Evolutionary conservation across 1,140 invertebrate genomes (phyloP).

Genomic region (Brachionus sp.): DNA sequence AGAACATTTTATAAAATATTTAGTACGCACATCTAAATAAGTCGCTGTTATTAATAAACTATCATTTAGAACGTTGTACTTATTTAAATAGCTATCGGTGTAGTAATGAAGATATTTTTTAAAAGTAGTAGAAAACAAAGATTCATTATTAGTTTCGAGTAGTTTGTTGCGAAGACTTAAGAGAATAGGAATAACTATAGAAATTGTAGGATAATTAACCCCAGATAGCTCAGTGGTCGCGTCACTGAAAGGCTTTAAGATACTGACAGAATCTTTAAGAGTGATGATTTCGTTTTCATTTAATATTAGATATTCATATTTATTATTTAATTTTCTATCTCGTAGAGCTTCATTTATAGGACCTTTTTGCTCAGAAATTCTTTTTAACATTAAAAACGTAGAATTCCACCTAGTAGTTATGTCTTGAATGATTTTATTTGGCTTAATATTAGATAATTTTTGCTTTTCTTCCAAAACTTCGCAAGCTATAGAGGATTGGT

Average conservation of each 20-base stretch:
- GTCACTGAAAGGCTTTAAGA: not conserved
- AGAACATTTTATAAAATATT: slow-evolving; percentile 3
- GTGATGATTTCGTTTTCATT: not conserved
- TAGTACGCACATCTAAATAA: not conserved
- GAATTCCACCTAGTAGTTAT: too few species aligned
- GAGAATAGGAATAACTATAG: not conserved
- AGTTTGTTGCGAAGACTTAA: not conserved
- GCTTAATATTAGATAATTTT: too few species aligned
- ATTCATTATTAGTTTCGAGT: not conserved
- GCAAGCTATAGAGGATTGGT: too few species aligned
- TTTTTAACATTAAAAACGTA: too few species aligned
- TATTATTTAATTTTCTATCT: not conserved
- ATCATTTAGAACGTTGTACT: not conserved
- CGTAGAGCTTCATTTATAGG: not conserved
- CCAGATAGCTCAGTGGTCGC: not conserved
- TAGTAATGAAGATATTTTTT: not conserved
- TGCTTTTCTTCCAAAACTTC: too few species aligned
- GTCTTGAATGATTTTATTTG: too few species aligned
- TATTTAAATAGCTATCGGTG: not conserved
- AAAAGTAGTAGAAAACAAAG: not conserved
- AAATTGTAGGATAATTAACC: not conserved
- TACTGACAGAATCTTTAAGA: not conserved
- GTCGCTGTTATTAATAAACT: not conserved
- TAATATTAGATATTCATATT: not conserved
- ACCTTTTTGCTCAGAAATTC: too few species aligned